Evolutionary conservation across 1,140 invertebrate genomes (phyloP), one percentile per base, ranked within the genome.

Genomic region (Theocolax elegans): DNA sequence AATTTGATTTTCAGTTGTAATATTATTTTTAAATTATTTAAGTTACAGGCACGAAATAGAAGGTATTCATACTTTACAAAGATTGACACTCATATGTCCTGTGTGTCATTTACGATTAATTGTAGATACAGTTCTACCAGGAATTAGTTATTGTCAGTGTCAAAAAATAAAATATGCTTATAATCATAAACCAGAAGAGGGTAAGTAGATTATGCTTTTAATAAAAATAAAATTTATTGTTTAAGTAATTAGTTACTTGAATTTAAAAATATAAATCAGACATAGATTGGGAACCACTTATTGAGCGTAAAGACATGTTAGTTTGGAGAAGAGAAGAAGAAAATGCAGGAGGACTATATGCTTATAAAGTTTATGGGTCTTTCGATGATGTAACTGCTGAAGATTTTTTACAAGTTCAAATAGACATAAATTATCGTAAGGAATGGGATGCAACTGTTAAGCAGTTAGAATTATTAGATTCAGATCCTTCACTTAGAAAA

Each of bases 281-380:
- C 13, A 88, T 90, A 31, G 87, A 88, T 7, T 95, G 94, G 94
- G 83, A 88, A 46, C 91, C 92, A 1, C 95, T 93, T 77, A 90
- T 95, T 67, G 92, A 93, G 80, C 89, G 92, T 60, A 83, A 92
- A 59, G 91, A 95, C 79, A 90, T 95, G 79, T 86, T 94, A 17
- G 91, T 95, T 42, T 96, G 94, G 94, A 87, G 92, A 69, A 90
- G 89, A 76, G 88, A 90, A 79, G 91, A 94, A 75, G 83, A 87
- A 51, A 81, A 88, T 23, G 87, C 87, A 0, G 80, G 87, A 64
- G 91, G 91, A 21, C 83, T 93, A 17, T 96, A 90, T 83, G 89
- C 92, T 25, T 96, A 95, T 77, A 96, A 95, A 92, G 92, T 95
- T 0, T 95, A 94, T 85, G 94, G 92, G 1, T 88, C 89, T 0